Evolutionary conservation across 2,888 invertebrate species (phyloP).

Genomic region (Hydriomena furcata): DNA sequence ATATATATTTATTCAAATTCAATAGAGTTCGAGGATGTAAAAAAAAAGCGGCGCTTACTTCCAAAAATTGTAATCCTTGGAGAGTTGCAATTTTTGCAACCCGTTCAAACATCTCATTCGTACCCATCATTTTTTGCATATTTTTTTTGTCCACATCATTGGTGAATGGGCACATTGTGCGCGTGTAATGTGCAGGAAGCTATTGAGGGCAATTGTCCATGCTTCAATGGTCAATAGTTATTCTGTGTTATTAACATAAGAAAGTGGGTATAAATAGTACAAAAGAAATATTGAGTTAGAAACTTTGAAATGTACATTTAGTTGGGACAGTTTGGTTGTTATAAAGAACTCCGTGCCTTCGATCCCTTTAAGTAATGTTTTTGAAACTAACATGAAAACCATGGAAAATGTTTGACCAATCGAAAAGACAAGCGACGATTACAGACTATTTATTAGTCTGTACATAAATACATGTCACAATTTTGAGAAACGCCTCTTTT

Average conservation of each 20-base stretch:
- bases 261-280: conserved; percentile 47
- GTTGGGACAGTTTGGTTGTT: conserved; percentile 15
- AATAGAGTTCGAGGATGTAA: not conserved
- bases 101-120: conserved; percentile 42
- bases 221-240: conserved; percentile 51
- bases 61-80: conserved; percentile 62
- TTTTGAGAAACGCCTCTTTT: no score
- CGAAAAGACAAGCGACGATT: no score
- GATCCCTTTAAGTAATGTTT: no score
- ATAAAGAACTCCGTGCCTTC: no score
- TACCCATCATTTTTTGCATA: conserved; percentile 37
- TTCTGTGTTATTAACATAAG: conserved; percentile 54
- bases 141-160: conserved; percentile 54
- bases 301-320: conserved; percentile 27
- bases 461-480: no score
- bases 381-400: no score
- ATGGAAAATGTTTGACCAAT: no score
- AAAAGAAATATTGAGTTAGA: conserved; percentile 33
- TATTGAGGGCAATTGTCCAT: conserved; percentile 67
- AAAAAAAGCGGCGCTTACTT: conserved; percentile 65
- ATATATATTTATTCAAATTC: not conserved
- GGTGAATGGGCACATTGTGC: conserved; percentile 69
- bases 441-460: no score
- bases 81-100: conserved; percentile 57
- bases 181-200: conserved; percentile 68